Base-by-base conservation (phyloP, 2,797 vertebrate genomes). In the Sardinella longiceps region DNA sequence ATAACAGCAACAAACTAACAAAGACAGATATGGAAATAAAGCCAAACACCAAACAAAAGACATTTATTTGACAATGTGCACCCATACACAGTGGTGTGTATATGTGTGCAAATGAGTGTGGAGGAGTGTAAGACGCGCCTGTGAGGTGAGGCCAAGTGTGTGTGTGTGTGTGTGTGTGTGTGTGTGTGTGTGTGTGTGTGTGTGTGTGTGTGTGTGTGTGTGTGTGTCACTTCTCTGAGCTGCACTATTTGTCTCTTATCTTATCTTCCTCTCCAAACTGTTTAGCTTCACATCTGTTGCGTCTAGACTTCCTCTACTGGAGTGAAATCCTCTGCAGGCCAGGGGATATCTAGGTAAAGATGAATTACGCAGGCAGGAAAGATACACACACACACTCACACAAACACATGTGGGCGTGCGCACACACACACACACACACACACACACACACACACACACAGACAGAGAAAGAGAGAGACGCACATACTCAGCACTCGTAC, bases 221-320 rank as follows among this genome's bases (percentile, higher is more conserved):
- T 23, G 53, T 58, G 28, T 63, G 6, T 25, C 3, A 2, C 12
- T 58, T 23, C 20, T 7, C 58, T 60, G 51, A 53, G 51, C 51
- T 53, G 51, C 18, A 18, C 51, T 20, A 5, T 53, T 25, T 60
- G 23, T 30, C 63, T 33, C 14, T 66, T n/a, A n/a, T n/a, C n/a
- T n/a, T n/a, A 15, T 39, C 70, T 77, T 77, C 1, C 15, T 18
- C 30, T 20, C 1, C 1, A 14, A n/a, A 74, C 70, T 77, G 37
- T 37, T 77, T 23, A 43, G 15, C 5, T 77, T 77, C 70, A 77
- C 70, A 77, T 77, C 70, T 77, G 70, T 77, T 77, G 70, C 37
- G 70, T 77, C 70, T 77, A 77, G 70, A 77, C 70, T 7, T 9
- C 37, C 33, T 3, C 70, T 30, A 37, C 14, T 50, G 28, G 56